phyloP scores from a whole-genome alignment of 2,888 invertebrate genomes.

The Mythimna ferrago region DNA sequence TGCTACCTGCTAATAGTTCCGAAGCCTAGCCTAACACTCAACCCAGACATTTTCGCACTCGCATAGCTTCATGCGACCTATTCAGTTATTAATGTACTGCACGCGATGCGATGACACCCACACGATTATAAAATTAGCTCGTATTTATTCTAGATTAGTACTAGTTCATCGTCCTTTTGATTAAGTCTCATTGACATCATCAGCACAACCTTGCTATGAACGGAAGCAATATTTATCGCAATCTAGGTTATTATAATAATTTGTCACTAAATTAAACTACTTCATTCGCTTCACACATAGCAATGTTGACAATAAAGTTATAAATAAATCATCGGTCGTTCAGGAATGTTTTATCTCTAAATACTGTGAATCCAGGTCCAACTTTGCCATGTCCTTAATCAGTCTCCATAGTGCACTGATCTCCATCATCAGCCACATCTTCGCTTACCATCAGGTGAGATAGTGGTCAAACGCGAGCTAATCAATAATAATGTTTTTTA shows the following conservation, averaged over 20 bases:
- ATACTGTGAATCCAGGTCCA: neutral
- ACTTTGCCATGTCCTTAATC: neutral
- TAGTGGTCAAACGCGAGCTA: too few relatives aligned
- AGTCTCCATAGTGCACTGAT: neutral
- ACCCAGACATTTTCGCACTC: constrained; percentile 1
- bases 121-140: constrained; percentile 14
- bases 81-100: constrained; percentile 33
- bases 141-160: constrained; percentile 21
- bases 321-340: constrained; percentile 10
- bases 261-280: neutral
- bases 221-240: neutral
- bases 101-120: constrained; percentile 49
- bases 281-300: constrained; percentile 9
- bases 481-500: too few relatives aligned
- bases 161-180: constrained; percentile 26
- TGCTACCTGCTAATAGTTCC: neutral
- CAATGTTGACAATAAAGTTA: neutral
- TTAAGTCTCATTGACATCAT: constrained; percentile 20
- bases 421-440: too few relatives aligned
- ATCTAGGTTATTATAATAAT: constrained; percentile 9
- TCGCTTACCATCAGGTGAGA: too few relatives aligned
- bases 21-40: constrained; percentile 3
- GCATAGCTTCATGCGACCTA: constrained; percentile 28
- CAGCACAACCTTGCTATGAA: neutral
- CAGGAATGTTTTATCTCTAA: neutral